Conservation (phyloP, 2,797 vertebrate genomes). For the Taeniopygia guttata region DNA sequence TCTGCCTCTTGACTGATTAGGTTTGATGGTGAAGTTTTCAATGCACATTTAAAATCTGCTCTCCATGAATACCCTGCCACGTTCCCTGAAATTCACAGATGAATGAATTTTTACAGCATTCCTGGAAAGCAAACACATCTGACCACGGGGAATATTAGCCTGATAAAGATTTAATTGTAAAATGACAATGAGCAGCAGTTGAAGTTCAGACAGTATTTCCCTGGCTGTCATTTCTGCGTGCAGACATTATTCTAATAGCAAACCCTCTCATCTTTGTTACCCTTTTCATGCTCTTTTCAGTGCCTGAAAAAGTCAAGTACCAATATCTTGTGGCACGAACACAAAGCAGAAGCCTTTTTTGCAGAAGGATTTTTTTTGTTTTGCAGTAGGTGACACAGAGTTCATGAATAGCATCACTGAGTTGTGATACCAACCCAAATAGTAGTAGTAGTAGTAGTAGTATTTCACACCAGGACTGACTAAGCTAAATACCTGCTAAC, state of each 20-base stretch:
- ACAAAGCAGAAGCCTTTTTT: neutral
- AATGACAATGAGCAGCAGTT: neutral
- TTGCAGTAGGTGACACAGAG: neutral
- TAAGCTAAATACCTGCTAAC: neutral
- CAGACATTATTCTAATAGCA: neutral
- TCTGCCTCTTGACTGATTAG: neutral
- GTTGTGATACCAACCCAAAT: neutral
- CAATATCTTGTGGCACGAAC: neutral
- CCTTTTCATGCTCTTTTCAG: neutral
- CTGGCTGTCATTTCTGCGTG: neutral
- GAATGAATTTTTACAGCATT: constrained; percentile 14
- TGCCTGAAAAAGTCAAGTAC: neutral
- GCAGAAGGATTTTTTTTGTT: neutral
- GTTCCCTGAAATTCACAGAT: neutral
- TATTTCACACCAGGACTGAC: neutral
- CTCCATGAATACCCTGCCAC: neutral
- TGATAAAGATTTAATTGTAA: constrained; percentile 42
- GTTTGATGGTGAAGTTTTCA: neutral
- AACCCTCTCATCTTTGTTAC: neutral
- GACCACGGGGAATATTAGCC: neutral
- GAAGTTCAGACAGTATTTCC: neutral
- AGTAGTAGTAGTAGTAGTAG: too few relatives aligned
- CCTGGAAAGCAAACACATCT: constrained; percentile 29
- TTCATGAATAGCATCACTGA: neutral
- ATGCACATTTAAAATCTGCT: neutral